phyloP scores from a whole-genome alignment of 1,140 invertebrate genomes.

The Pseudomyrmex cubaensis region DNA sequence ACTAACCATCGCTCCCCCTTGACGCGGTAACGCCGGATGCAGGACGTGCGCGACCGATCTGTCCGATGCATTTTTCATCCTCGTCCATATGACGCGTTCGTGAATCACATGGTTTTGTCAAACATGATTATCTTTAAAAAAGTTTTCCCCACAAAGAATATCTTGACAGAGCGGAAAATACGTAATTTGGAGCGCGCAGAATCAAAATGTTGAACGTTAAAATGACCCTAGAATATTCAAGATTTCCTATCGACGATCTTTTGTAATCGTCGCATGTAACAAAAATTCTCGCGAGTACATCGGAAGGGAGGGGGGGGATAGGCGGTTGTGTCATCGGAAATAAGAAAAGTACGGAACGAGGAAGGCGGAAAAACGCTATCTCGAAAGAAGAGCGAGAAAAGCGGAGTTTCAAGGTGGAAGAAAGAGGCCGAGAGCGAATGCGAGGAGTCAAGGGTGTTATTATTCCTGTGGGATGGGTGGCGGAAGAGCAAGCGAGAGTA shows the following conservation, averaged over 20 bases:
- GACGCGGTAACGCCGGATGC: constrained; percentile 27
- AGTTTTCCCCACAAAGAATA: not conserved
- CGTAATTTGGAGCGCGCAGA: no score
- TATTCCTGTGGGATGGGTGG: constrained; percentile 67
- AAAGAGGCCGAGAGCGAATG: constrained; percentile 36
- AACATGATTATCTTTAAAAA: constrained; percentile 17
- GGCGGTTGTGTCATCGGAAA: constrained; percentile 40
- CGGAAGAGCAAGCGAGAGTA: constrained; percentile 63
- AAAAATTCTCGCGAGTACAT: not conserved
- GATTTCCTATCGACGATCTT: constrained; percentile 21
- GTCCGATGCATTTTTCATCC: constrained; percentile 53
- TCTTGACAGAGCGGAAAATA: no score
- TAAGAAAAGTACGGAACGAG: not conserved
- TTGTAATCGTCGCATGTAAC: constrained; percentile 6
- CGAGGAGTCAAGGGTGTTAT: constrained; percentile 71
- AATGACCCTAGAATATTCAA: constrained; percentile 54
- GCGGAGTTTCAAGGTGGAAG: not conserved
- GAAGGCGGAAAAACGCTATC: not conserved
- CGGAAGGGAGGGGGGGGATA: not conserved
- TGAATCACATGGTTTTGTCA: constrained; percentile 63
- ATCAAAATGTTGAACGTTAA: not conserved
- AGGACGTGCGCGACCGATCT: constrained; percentile 38
- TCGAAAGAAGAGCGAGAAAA: constrained; percentile 18
- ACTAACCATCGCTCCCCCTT: constrained; percentile 43
- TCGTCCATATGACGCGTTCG: constrained; percentile 24